Conservation (phyloP, 2,113 vertebrate genomes). For the Hoplias malabaricus region DNA sequence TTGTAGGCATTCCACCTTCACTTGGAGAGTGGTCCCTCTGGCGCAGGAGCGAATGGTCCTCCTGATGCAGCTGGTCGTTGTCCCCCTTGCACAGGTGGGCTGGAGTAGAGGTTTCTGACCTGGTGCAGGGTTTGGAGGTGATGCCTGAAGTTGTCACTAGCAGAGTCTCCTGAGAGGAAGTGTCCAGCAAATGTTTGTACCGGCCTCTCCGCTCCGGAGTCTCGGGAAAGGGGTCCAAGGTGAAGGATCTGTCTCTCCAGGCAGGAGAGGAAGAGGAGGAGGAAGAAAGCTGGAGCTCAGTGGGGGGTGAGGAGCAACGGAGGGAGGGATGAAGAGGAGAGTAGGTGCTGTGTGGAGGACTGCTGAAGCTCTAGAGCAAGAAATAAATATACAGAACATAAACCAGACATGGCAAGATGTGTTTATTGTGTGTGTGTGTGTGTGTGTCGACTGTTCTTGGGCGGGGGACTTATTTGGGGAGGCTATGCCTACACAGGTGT, state of each 20-base stretch:
- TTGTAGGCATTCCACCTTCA: constrained; percentile 65
- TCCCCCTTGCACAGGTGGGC: constrained; percentile 63
- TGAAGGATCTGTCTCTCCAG: constrained; percentile 62
- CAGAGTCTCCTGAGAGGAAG: constrained; percentile 74
- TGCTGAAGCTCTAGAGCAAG: constrained; percentile 61
- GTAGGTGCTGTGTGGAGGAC: constrained; percentile 67
- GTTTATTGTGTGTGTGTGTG: background rate
- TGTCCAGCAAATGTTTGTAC: constrained; percentile 68
- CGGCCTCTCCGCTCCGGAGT: constrained; percentile 65
- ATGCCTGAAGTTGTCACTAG: constrained; percentile 61
- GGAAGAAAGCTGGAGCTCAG: constrained; percentile 54
- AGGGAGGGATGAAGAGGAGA: constrained; percentile 70
- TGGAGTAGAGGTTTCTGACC: constrained; percentile 74
- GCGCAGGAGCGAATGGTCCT: constrained; percentile 19
- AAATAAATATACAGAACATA: background rate
- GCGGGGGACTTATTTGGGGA: too few species aligned
- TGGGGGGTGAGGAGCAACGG: constrained; percentile 52
- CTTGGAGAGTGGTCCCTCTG: constrained; percentile 62
- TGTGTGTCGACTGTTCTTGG: too few species aligned
- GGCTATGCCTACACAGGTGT: too few species aligned
- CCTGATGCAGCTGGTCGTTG: constrained; percentile 16
- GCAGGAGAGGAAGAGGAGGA: constrained; percentile 59
- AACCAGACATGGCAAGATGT: background rate
- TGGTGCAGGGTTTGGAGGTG: constrained; percentile 68
- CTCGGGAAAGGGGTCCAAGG: constrained; percentile 64